Evolutionary conservation across 2,888 invertebrate species (phyloP), one percentile per base, ranked within the genome.

Genomic region (Torymus aiolomorphi): DNA sequence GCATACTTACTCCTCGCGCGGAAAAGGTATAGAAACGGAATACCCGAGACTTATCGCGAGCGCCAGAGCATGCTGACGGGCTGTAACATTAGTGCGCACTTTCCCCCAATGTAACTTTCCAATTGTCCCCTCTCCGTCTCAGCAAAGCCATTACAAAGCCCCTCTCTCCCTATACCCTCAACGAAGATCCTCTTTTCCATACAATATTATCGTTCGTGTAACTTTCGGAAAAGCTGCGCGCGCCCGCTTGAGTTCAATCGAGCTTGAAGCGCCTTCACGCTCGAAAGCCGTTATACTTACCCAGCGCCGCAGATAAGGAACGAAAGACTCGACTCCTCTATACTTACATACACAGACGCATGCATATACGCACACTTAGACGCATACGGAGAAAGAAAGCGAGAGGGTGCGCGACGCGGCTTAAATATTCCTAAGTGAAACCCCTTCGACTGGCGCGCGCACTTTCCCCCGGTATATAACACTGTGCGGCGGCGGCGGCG

Each of bases 351-450:
- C 8, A 42, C n/a, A n/a, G n/a, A n/a, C 42, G 8, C 1, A 0
- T 42, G 8, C 8, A 42, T 1, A 42, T 8, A 42, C 42, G 8
- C 8, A 10, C 8, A 42, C 42, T 42, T 42, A 42, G 4, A 42
- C 8, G 8, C 24, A 24, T 57, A 52, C 0, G 13, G 20, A 79
- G 72, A 80, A 61, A 78, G 72, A 81, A 76, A 80, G 72, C 56
- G 49, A 71, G 18, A 49, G 42, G 24, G 61, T 14, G 52, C 18
- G 20, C n/a, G 61, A 51, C 13, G 16, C 5, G 83, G 83, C 84
- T 86, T 86, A 85, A 87, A 85, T 86, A 86, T 87, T 86, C 84
- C 84, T 83, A 85, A 86, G 86, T 86, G 85, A 87, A 86, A 85
- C 83, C 83, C 81, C 73, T 67, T 78, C 72, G 69, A 66, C 67